A percentile compares a stretch with the other conserved stretches of the same genome.
phyloP scores from a whole-genome alignment of 2,888 invertebrate species.

The Drosophila kuntzei region DNA sequence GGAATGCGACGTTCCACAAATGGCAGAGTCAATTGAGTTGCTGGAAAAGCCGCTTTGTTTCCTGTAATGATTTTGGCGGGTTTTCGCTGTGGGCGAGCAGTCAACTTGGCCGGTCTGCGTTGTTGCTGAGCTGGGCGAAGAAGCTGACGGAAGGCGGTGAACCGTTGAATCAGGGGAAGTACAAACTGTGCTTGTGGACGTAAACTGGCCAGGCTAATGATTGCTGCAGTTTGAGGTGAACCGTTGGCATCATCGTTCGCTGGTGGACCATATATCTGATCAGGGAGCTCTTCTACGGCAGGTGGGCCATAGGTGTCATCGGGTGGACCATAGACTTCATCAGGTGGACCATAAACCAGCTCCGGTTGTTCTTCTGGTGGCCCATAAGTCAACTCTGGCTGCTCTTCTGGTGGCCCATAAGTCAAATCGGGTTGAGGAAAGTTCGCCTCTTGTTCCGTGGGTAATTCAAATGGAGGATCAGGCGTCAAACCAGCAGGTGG shows the following conservation, averaged over 20 bases:
- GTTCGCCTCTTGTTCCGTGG: slow-evolving; percentile 66
- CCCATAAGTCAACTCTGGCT: slow-evolving; percentile 45
- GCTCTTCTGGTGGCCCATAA: slow-evolving; percentile 74
- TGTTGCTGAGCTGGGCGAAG: slow-evolving; percentile 50
- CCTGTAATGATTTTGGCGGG: slow-evolving; percentile 56
- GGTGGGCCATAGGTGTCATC: slow-evolving; percentile 46
- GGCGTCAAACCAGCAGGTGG: slow-evolving; percentile 81
- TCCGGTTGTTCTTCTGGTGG: slow-evolving; percentile 53
- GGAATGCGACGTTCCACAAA: slow-evolving; percentile 65
- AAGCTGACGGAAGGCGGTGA: slow-evolving; percentile 69
- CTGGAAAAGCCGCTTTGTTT: slow-evolving; percentile 45
- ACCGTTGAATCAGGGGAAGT: slow-evolving; percentile 71
- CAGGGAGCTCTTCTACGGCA: slow-evolving; percentile 45
- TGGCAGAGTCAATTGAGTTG: slow-evolving; percentile 58
- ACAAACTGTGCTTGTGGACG: slow-evolving; percentile 68
- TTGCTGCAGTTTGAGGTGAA: slow-evolving; percentile 63
- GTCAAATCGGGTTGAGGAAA: slow-evolving; percentile 64
- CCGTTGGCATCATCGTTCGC: slow-evolving; percentile 26
- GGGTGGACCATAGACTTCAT: slow-evolving; percentile 54
- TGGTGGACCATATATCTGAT: slow-evolving; percentile 46
- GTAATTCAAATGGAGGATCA: slow-evolving; percentile 78
- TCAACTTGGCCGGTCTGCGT: slow-evolving; percentile 61
- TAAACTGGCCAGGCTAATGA: slow-evolving; percentile 62
- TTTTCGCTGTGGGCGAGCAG: slow-evolving; percentile 47
- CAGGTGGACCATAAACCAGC: slow-evolving; percentile 68